These are phyloP conservation scores for Oreochromis niloticus DNA, from an alignment of 2,113 vertebrate genomes.

Conservation along the genomic window DNA sequence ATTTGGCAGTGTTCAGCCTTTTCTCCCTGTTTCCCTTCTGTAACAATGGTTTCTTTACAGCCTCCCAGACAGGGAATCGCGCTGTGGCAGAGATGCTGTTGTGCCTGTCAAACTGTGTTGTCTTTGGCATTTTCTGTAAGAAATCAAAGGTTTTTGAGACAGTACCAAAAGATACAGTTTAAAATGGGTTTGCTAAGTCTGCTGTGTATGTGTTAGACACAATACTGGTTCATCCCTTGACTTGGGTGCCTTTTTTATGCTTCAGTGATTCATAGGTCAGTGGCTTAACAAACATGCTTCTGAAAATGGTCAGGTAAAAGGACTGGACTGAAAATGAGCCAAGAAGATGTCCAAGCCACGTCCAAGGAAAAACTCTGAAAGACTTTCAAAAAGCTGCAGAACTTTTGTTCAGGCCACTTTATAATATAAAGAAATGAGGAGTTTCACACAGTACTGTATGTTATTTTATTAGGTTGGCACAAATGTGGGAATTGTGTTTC, in stretches of 20 bases:
- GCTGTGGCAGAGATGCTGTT: not conserved
- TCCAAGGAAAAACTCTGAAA: not conserved
- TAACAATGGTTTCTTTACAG: rapidly evolving
- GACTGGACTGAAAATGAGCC: not conserved
- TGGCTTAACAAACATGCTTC: not conserved
- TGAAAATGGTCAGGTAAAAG: not conserved
- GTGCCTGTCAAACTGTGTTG: not conserved
- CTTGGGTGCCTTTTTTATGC: not conserved
- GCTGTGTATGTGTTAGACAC: not conserved
- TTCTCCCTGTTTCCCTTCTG: rapidly evolving
- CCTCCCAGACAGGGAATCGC: not conserved
- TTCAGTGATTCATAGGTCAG: not conserved
- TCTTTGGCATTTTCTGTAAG: not conserved
- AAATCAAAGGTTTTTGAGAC: rapidly evolving
- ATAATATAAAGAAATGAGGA: not conserved
- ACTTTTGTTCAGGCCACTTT: rapidly evolving
- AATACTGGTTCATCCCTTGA: not conserved
- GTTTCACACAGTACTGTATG: not conserved
- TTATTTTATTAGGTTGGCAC: not conserved
- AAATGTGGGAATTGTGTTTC: not conserved
- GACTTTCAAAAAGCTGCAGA: not conserved
- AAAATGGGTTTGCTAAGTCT: not conserved
- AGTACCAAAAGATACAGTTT: not conserved
- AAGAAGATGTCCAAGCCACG: not conserved
- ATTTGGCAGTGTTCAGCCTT: not conserved